Percentiles rank a stretch among this genome's conserved stretches.
Evolutionary conservation across 2,797 vertebrate genomes (phyloP).

Genomic region (Morelia viridis): DNA sequence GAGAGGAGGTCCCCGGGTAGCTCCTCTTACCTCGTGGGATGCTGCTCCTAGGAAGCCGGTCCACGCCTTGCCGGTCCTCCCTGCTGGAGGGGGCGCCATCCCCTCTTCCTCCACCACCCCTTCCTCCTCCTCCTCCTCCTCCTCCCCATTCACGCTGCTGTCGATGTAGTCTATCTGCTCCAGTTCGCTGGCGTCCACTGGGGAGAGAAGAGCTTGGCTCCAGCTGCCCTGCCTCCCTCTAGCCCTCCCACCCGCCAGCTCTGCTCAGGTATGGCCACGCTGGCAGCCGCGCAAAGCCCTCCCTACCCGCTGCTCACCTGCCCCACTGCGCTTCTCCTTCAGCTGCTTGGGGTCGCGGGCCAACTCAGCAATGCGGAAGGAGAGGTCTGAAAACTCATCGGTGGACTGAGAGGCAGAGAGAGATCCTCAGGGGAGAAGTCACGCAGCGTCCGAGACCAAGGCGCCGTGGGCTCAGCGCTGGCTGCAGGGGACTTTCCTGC

Average conservation of each 20-base stretch:
- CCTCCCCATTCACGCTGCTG: conserved; percentile 78
- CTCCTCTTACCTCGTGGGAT: conserved; percentile 60
- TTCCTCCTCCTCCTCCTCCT: conserved; percentile 70
- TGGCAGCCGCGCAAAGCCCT: too few species aligned
- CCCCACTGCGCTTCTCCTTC: conserved; percentile 72
- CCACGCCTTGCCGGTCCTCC: conserved; percentile 14
- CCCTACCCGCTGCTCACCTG: conserved; percentile 47
- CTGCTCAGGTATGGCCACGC: neutral
- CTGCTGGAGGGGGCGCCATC: conserved; percentile 14
- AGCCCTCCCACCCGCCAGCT: accelerated
- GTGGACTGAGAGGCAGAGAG: conserved; percentile 75
- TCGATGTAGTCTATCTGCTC: conserved; percentile 83
- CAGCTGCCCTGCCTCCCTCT: accelerated
- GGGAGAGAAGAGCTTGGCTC: neutral
- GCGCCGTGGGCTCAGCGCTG: accelerated
- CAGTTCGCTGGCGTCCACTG: conserved; percentile 74
- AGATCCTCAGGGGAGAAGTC: neutral
- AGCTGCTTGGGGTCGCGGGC: conserved; percentile 80
- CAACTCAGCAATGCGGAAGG: conserved; percentile 82
- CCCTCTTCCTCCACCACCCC: conserved; percentile 63
- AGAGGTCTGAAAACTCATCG: conserved; percentile 88
- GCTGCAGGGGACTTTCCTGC: neutral
- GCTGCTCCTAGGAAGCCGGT: conserved; percentile 41
- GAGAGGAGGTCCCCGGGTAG: neutral
- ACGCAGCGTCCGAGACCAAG: neutral